Evolutionary conservation across 1,140 invertebrate genomes (phyloP).

Genomic region (Heliconius congener): DNA sequence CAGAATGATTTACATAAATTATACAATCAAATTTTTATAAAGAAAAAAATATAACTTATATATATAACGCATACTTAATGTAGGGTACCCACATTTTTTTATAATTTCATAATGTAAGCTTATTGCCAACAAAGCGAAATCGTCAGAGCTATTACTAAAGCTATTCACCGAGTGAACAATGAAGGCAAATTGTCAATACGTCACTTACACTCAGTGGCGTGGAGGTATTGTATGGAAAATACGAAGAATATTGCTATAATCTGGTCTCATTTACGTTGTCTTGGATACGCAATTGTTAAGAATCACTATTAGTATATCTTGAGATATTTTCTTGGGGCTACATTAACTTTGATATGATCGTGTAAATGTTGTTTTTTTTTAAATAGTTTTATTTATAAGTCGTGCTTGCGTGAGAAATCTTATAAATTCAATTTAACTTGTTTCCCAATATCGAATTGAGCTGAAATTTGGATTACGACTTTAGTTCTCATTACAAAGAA

Average conservation of each 20-base stretch:
- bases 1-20: too few relatives aligned
- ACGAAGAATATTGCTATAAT: not conserved
- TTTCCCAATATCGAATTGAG: too few relatives aligned
- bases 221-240: conserved; percentile 6
- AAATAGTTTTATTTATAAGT: not conserved
- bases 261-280: not conserved
- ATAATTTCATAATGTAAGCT: conserved; percentile 1
- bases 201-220: conserved; percentile 1
- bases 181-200: conserved; percentile 10
- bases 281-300: not conserved
- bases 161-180: conserved; percentile 8
- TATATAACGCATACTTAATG: not conserved
- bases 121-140: conserved; percentile 1
- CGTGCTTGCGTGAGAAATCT: too few relatives aligned
- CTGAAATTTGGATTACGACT: too few relatives aligned
- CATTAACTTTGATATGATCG: too few relatives aligned
- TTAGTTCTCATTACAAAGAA: too few relatives aligned
- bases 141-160: not conserved
- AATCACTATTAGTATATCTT: not conserved
- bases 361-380: too few relatives aligned
- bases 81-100: not conserved
- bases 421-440: too few relatives aligned
- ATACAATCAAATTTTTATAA: too few relatives aligned
- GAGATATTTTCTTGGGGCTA: too few relatives aligned
- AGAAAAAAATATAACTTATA: too few relatives aligned